These are phyloP conservation scores for Drosophila prosaltans DNA, from an alignment of 1,140 invertebrate species.

Conservation along the genomic window DNA sequence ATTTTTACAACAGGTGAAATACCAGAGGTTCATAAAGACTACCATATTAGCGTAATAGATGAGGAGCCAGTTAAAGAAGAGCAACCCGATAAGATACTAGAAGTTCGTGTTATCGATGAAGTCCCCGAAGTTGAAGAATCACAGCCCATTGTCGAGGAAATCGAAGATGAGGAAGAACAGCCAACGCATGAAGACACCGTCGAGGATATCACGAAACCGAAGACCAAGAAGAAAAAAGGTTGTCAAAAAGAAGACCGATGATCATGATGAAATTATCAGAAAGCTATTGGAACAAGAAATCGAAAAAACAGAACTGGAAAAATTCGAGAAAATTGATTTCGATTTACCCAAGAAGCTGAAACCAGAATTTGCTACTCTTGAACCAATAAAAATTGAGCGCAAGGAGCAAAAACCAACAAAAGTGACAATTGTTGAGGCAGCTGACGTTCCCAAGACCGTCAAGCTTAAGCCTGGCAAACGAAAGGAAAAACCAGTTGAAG, in stretches of 20 bases:
- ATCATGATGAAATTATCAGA: slow-evolving; percentile 78
- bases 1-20: slow-evolving; percentile 74
- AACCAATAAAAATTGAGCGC: slow-evolving; percentile 76
- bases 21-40: slow-evolving; percentile 69
- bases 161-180: slow-evolving; percentile 64
- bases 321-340: slow-evolving; percentile 77
- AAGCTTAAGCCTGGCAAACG: slow-evolving; percentile 76
- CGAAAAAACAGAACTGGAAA: slow-evolving; percentile 80
- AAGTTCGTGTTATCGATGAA: slow-evolving; percentile 74
- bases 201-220: slow-evolving; percentile 61
- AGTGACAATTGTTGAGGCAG: slow-evolving; percentile 69
- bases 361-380: slow-evolving; percentile 69
- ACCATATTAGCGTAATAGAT: slow-evolving; percentile 72
- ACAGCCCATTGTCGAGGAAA: slow-evolving; percentile 70
- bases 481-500: slow-evolving; percentile 72
- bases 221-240: slow-evolving; percentile 75
- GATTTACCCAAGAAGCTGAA: slow-evolving; percentile 75
- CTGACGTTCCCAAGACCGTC: slow-evolving; percentile 69
- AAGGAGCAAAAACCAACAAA: slow-evolving; percentile 80
- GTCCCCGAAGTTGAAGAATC: slow-evolving; percentile 56
- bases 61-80: slow-evolving; percentile 68
- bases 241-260: slow-evolving; percentile 73
- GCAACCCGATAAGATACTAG: slow-evolving; percentile 58
- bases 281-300: slow-evolving; percentile 78
- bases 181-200: slow-evolving; percentile 34